Evolutionary conservation across 2,797 vertebrate species (phyloP).

Genomic region (Characodon lateralis): DNA sequence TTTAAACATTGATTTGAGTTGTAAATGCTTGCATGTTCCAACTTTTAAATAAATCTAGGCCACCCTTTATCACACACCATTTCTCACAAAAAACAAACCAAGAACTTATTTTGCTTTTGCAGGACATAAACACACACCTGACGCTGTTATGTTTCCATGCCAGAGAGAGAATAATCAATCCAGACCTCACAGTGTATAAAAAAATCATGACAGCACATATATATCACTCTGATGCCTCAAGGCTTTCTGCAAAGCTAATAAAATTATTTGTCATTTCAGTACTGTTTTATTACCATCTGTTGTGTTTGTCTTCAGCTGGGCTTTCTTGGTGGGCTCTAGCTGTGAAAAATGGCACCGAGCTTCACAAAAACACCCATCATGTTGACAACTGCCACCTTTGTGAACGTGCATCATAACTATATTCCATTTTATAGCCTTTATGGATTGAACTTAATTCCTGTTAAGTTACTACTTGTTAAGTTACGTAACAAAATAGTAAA

Average conservation of each 20-base stretch:
- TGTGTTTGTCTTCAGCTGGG: slow-evolving; percentile 36
- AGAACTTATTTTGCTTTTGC: slow-evolving; percentile 4
- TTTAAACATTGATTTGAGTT: slow-evolving; percentile 36
- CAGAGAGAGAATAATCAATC: slow-evolving; percentile 53
- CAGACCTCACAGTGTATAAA: slow-evolving; percentile 57
- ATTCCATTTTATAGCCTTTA: background rate
- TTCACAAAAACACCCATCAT: slow-evolving; percentile 1
- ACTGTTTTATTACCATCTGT: slow-evolving; percentile 47
- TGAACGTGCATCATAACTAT: slow-evolving; percentile 5
- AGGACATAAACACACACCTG: slow-evolving; percentile 5
- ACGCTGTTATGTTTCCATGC: slow-evolving; percentile 34
- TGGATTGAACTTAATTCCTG: background rate
- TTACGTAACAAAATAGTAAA: background rate
- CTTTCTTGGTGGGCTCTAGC: slow-evolving; percentile 26
- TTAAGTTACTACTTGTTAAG: no score
- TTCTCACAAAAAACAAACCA: background rate
- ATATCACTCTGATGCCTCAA: slow-evolving; percentile 62
- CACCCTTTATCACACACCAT: background rate
- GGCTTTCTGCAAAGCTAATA: slow-evolving; percentile 58
- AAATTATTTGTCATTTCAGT: slow-evolving; percentile 56
- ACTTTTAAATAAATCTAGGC: background rate
- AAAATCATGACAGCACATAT: slow-evolving; percentile 67
- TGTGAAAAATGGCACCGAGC: slow-evolving; percentile 21
- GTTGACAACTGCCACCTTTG: slow-evolving; percentile 12
- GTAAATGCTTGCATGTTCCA: slow-evolving; percentile 23